Evolutionary conservation across 2,113 vertebrate species (phyloP).

Genomic region (Gobius niger): DNA sequence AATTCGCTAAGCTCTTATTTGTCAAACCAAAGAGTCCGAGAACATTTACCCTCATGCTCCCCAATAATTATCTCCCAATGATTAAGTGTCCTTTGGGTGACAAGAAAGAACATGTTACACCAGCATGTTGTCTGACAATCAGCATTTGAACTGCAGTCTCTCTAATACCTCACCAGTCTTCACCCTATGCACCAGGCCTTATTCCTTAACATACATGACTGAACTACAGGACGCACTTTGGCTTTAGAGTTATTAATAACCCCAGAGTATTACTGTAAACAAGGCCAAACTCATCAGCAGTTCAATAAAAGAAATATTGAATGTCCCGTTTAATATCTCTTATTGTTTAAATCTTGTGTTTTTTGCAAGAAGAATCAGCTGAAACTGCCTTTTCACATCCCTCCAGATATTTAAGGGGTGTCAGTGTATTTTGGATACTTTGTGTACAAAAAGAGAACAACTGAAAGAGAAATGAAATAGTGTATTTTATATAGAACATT

Average conservation of each 20-base stretch:
- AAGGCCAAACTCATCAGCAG: slow-evolving; percentile 49
- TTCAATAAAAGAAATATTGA: slow-evolving; percentile 22
- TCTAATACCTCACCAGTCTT: slow-evolving; percentile 60
- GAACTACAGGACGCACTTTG: slow-evolving; percentile 74
- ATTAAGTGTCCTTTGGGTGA: slow-evolving; percentile 14
- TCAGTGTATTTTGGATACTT: slow-evolving; percentile 84
- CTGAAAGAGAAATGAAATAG: slow-evolving; percentile 82
- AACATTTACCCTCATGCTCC: background rate
- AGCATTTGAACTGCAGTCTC: slow-evolving; percentile 17
- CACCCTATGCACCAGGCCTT: slow-evolving; percentile 28
- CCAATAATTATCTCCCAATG: background rate
- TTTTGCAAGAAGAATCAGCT: slow-evolving; percentile 69
- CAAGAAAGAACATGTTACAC: slow-evolving; percentile 20
- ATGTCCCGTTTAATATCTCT: slow-evolving; percentile 57
- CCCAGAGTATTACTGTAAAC: slow-evolving; percentile 51
- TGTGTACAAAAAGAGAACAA: slow-evolving; percentile 79
- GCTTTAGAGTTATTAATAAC: slow-evolving; percentile 50
- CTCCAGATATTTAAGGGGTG: slow-evolving; percentile 73
- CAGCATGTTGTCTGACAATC: slow-evolving; percentile 33
- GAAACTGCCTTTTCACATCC: slow-evolving; percentile 79
- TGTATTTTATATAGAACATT: slow-evolving; percentile 92
- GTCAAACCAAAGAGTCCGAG: slow-evolving; percentile 61
- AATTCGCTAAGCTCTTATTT: slow-evolving; percentile 47
- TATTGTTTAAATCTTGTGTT: slow-evolving; percentile 52
- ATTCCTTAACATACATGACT: slow-evolving; percentile 64